Conservation (phyloP, 2,888 invertebrate genomes). For the Cephalotes varians region DNA sequence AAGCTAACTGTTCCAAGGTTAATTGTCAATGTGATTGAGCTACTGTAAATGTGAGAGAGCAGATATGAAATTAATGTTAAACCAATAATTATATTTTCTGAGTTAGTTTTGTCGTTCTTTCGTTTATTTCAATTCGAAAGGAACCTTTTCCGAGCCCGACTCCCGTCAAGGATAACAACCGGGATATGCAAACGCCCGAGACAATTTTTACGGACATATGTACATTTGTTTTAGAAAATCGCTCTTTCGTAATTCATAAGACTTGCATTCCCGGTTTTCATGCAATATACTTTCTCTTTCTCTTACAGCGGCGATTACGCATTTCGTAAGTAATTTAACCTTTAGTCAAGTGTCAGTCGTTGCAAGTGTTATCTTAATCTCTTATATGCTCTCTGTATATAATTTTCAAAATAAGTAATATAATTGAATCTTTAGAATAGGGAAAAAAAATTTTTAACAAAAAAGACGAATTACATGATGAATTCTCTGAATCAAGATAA, state of each 20-base stretch:
- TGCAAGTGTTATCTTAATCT: constrained; percentile 19
- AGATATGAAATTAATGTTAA: neutral
- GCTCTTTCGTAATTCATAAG: constrained; percentile 50
- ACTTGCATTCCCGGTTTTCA: constrained; percentile 49
- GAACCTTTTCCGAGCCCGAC: constrained; percentile 15
- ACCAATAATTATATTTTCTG: neutral
- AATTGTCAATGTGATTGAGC: neutral
- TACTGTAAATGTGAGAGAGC: neutral
- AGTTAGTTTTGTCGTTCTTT: constrained; percentile 7
- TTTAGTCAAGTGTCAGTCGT: constrained; percentile 30
- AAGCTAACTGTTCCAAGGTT: constrained; percentile 14
- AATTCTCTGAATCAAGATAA: neutral
- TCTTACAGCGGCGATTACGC: constrained; percentile 11
- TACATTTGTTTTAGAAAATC: constrained; percentile 51
- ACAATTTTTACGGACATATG: constrained; percentile 27
- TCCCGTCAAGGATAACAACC: constrained; percentile 43
- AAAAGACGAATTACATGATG: neutral
- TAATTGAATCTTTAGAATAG: neutral
- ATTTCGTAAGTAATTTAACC: constrained; percentile 49
- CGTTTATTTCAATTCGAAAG: constrained; percentile 40
- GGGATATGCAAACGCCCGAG: constrained; percentile 29
- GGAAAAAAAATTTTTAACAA: neutral
- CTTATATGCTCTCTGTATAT: neutral
- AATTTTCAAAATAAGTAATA: neutral
- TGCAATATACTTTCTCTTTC: constrained; percentile 47